Conservation (phyloP, 2,797 vertebrate genomes). For the Melanitta fusca region DNA sequence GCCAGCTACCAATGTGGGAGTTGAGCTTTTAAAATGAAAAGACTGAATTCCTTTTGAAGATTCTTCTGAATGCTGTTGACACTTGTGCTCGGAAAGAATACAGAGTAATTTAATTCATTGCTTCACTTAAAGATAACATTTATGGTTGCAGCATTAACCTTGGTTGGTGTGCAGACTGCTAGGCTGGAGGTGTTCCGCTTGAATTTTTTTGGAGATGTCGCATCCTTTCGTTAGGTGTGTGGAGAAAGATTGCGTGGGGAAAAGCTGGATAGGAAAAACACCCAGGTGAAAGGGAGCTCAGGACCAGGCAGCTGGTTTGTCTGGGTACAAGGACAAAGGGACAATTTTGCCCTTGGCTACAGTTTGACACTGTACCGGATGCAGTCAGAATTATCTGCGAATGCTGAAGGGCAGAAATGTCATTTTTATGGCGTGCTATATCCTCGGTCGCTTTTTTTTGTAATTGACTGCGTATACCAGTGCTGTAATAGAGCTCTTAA, state of each 20-base stretch:
- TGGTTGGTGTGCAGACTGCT: not conserved
- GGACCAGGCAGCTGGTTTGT: not conserved
- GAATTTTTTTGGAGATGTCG: not conserved
- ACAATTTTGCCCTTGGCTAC: conserved; percentile 50
- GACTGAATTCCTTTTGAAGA: conserved; percentile 56
- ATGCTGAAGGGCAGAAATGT: conserved; percentile 56
- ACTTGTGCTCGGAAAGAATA: conserved; percentile 7
- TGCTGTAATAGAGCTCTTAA: conserved; percentile 49
- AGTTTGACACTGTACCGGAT: conserved; percentile 46
- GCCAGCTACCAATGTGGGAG: conserved; percentile 36
- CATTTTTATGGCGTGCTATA: conserved; percentile 52
- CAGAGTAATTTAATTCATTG: conserved; percentile 60
- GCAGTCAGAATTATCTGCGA: conserved; percentile 44
- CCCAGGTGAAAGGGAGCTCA: not conserved
- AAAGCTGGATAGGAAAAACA: not conserved
- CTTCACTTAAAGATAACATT: conserved; percentile 28
- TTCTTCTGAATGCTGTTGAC: conserved; percentile 43
- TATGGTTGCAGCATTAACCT: conserved; percentile 30
- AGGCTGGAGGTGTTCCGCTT: not conserved
- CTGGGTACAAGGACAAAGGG: conserved; percentile 58
- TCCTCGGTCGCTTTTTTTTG: not conserved
- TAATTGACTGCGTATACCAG: conserved; percentile 9
- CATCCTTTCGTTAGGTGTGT: not conserved
- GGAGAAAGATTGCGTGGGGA: not conserved
- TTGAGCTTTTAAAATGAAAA: conserved; percentile 60